Evolutionary conservation across 2,888 invertebrate species (phyloP).

Genomic region (Dichetophora obliterata): DNA sequence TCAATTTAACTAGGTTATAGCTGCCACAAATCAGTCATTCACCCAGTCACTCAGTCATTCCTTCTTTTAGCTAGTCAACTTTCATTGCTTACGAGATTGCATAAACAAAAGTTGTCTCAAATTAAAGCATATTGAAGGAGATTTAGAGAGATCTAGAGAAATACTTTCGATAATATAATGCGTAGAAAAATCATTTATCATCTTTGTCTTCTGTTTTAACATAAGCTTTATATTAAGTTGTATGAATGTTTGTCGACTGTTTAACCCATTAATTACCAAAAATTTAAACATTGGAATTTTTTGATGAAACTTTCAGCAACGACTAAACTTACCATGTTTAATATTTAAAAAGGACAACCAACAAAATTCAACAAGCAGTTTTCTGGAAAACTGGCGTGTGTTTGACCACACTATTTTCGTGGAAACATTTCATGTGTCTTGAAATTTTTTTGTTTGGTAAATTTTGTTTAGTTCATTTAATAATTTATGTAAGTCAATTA

Average conservation of each 20-base stretch:
- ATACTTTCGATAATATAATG: slow-evolving; percentile 25
- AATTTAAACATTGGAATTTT: no score
- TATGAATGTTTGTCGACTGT: neutral
- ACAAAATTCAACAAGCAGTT: no score
- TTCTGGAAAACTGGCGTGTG: no score
- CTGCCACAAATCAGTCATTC: slow-evolving; percentile 2
- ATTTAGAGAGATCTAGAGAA: neutral
- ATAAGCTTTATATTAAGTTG: neutral
- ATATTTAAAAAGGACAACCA: no score
- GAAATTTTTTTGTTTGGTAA: no score
- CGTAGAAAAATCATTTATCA: slow-evolving; percentile 33
- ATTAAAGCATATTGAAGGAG: neutral
- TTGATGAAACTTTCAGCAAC: no score
- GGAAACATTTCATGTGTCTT: no score
- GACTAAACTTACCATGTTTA: no score
- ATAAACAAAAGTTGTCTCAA: neutral
- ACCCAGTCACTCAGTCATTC: neutral
- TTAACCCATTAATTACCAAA: no score
- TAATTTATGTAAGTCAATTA: no score
- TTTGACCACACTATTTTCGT: no score
- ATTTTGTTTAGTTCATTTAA: no score
- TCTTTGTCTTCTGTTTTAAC: neutral
- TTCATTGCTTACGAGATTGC: neutral
- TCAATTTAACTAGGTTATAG: slow-evolving; percentile 19
- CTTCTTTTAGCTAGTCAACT: neutral